Base-by-base conservation (phyloP, 1,140 invertebrate species). In the Gryon sp. region DNA sequence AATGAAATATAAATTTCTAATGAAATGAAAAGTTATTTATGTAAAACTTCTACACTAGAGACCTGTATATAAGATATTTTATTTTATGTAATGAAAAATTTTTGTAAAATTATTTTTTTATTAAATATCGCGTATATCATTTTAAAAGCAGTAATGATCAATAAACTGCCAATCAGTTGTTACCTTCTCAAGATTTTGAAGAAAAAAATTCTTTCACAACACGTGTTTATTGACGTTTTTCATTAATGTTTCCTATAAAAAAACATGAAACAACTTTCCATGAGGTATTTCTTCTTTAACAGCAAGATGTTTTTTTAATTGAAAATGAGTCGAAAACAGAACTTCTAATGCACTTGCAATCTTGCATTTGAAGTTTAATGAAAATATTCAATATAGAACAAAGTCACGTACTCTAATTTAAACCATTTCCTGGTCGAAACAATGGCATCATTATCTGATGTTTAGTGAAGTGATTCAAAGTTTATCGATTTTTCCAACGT, bases 361-460 rank as follows among this genome's bases (percentile, higher is more conserved):
- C 43, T 53, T 46, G 43, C 22, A 48, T 62, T 60, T 55, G 62
- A 75, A 68, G 62, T 75, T 66, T 59, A 75, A 75, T 48, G 45
- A 66, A 52, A 65, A 74, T 74, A 65, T 65, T 74, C 59, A 74
- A 73, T 63, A 38, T 22, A 12, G 40, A 57, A 57, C 40, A 73
- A 40, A 69, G 50, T 55, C 50, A 59, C 69, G 60, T 65, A 40
- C 52, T 57, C 32, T 59, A 65, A 74, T 65, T 65, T 59, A 74
- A 74, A 72, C 68, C 38, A 53, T 70, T 70, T 60, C 28, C 55
- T 72, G 36, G 24, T 15, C 19, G 41, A 63, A 65, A 66, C 70
- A 74, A 74, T 74, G 30, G 28, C 45, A 30, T 53, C 36, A 60
- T 48, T 74, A 66, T 66, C 52, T 41, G 60, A 66, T 60, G 60